Percentiles rank a stretch among this genome's conserved stretches.
Evolutionary conservation across 2,888 invertebrate genomes (phyloP).

Genomic region (Cataglyphis livida): DNA sequence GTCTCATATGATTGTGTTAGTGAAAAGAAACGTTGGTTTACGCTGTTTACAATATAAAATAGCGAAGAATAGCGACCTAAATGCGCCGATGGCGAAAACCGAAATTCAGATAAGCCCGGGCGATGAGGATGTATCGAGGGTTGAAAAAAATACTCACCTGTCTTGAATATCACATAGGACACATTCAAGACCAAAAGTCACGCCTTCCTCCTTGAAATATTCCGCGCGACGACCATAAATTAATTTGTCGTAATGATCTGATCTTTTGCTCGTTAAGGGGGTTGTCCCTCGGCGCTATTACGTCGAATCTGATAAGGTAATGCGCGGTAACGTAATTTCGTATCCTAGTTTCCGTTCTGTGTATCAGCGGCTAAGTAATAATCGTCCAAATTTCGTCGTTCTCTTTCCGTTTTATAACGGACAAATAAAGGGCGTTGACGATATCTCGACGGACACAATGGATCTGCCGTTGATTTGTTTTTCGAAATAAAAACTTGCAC

Average conservation of each 20-base stretch:
- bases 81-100: slow-evolving; percentile 15
- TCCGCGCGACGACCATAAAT: slow-evolving; percentile 62
- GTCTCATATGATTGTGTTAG: background rate
- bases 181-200: background rate
- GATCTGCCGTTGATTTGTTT: background rate
- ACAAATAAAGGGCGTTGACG: background rate
- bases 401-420: slow-evolving; percentile 23
- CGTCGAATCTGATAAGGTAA: slow-evolving; percentile 47
- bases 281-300: slow-evolving; percentile 69
- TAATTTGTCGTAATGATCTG: slow-evolving; percentile 74
- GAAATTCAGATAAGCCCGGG: slow-evolving; percentile 25
- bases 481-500: background rate
- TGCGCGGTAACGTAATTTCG: slow-evolving; percentile 43
- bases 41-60: slow-evolving; percentile 38
- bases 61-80: slow-evolving; percentile 18
- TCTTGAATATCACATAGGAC: slow-evolving; percentile 15
- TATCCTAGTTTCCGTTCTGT: slow-evolving; percentile 39
- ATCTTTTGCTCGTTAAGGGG: slow-evolving; percentile 71
- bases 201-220: slow-evolving; percentile 26
- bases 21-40: background rate
- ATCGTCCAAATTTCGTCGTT: slow-evolving; percentile 8
- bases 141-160: slow-evolving; percentile 58
- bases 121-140: slow-evolving; percentile 40
- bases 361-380: background rate
- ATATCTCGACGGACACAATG: background rate